These are phyloP conservation scores for Mythimna loreyi DNA, from an alignment of 2,888 invertebrate species.

Conservation along the genomic window DNA sequence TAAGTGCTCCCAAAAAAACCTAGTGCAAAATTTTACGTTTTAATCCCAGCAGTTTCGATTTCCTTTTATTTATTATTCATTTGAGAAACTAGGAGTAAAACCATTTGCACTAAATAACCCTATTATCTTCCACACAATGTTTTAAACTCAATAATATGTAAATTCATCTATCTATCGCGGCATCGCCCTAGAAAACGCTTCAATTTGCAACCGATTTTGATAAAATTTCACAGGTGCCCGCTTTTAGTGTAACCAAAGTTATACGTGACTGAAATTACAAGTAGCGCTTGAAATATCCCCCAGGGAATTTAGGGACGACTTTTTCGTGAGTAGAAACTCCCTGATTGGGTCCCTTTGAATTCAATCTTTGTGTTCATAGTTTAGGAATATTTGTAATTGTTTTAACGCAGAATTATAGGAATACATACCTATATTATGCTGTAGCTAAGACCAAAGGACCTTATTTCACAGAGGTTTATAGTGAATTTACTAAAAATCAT, in stretches of 20 bases:
- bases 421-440: neutral
- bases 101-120: no score
- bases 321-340: constrained; percentile 17
- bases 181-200: constrained; percentile 5
- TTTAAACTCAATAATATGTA: neutral
- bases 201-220: constrained; percentile 49
- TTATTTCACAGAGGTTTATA: neutral
- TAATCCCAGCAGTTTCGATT: no score
- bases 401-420: neutral
- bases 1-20: no score
- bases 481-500: neutral
- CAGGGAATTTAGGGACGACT: constrained; percentile 8
- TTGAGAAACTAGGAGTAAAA: no score
- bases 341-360: constrained; percentile 29
- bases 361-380: constrained; percentile 14
- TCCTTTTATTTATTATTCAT: no score
- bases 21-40: no score
- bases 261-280: constrained; percentile 54
- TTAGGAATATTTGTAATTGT: neutral
- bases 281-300: constrained; percentile 25
- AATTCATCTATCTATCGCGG: neutral
- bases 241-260: constrained; percentile 50
- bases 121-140: neutral
- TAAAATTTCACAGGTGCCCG: constrained; percentile 51
- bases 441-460: no score